Conservation (phyloP, 1,140 invertebrate genomes). For the Arion vulgaris region DNA sequence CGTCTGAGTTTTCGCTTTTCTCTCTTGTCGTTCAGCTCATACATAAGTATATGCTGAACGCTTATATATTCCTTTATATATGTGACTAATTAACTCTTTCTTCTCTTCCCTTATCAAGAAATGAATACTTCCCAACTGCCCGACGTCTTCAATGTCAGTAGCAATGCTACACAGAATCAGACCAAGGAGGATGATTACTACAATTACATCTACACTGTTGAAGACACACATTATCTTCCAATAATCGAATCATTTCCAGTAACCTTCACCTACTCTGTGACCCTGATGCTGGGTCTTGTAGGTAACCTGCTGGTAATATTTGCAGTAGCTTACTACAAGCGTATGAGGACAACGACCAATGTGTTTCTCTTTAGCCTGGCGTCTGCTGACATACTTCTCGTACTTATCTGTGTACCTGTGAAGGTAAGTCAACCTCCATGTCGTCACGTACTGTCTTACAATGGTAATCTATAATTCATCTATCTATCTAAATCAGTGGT, state of each 20-base stretch:
- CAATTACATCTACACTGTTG: constrained; percentile 58
- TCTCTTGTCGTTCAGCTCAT: too few relatives aligned
- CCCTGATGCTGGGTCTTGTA: constrained; percentile 77
- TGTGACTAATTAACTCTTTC: too few relatives aligned
- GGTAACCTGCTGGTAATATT: constrained; percentile 79
- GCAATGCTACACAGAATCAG: too few relatives aligned
- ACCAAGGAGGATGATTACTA: constrained; percentile 28
- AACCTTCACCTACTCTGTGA: constrained; percentile 78
- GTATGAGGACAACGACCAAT: constrained; percentile 80
- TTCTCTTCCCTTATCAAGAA: too few relatives aligned
- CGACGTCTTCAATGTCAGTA: too few relatives aligned
- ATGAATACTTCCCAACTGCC: too few relatives aligned
- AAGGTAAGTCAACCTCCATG: constrained; percentile 76
- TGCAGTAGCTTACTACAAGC: constrained; percentile 73
- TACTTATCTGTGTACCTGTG: constrained; percentile 83
- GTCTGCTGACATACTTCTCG: constrained; percentile 81
- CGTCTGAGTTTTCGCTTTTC: too few relatives aligned
- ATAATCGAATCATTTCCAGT: constrained; percentile 76
- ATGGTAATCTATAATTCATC: not conserved
- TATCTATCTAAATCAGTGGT: too few relatives aligned
- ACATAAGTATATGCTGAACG: too few relatives aligned
- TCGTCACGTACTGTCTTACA: not conserved
- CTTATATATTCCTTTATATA: too few relatives aligned
- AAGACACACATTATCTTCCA: constrained; percentile 49
- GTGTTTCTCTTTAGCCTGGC: constrained; percentile 81